Evolutionary conservation across 2,888 invertebrate species (phyloP), one percentile per base, ranked within the genome.

Genomic region (Tenthredo amoena): DNA sequence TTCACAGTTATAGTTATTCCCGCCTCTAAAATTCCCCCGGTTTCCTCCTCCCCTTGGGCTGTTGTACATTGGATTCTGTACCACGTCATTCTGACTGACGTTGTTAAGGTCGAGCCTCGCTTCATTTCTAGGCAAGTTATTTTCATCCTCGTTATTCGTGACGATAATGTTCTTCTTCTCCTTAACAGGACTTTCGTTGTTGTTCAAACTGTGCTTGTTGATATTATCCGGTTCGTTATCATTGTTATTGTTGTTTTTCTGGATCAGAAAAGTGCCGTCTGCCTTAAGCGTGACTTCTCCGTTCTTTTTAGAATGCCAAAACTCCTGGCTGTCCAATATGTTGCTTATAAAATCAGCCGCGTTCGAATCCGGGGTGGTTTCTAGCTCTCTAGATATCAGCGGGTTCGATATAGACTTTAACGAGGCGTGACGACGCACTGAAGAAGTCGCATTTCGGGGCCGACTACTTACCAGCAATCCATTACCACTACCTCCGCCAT

Each of bases 301-400:
- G 77, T 95, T 94, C 87, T 88, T 88, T 47, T 95, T 96, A 7
- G 96, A 96, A 91, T 96, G 96, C 93, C 97, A 95, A 86, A 96
- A 94, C 81, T 96, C 95, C 92, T 97, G 97, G 88, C 95, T 95
- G 87, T 96, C 95, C 89, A 97, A 93, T 88, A 97, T 97, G 89
- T 95, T 95, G 47, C 95, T 96, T 6, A 97, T 93, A 10, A 97
- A 90, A 93, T 97, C 97, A 2, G 92, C 85, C 1, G 88, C 85
- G 3, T 87, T 85, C 2, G 87, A 12, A n/a, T n/a, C 21, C 1
- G 72, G 43, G 2, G 26, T 2, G 10, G 82, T 47, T 31, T 40
- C 77, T 40, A 58, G 40, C 1, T 86, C 10, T 0, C 55, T 9
- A 15, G 77, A 47, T 47, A 68, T 47, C 58, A 81, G n/a, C 4